phyloP scores from a whole-genome alignment of 1,140 invertebrate species.

The Zaprionus africanus region DNA sequence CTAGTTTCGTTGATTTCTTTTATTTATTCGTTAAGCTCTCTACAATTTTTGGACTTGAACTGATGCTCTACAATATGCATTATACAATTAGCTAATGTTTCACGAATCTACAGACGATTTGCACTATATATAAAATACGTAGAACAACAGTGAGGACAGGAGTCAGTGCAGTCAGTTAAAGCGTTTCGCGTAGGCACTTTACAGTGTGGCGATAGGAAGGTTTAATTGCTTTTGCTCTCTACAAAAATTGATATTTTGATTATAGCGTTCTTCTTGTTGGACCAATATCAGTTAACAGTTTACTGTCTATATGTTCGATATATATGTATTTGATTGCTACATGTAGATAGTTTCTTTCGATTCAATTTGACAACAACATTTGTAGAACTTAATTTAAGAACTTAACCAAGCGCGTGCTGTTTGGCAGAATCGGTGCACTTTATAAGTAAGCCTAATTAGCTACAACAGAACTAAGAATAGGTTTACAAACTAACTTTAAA shows the following conservation, averaged over 20 bases:
- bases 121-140: conserved; percentile 5
- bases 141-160: conserved; percentile 15
- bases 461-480: conserved; percentile 25
- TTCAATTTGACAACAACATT: not conserved
- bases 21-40: conserved; percentile 61
- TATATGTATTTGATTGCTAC: conserved; percentile 13
- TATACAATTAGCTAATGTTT: conserved; percentile 32
- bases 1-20: conserved; percentile 30
- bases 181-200: conserved; percentile 56
- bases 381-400: conserved; percentile 5
- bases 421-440: conserved; percentile 26
- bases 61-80: conserved; percentile 4
- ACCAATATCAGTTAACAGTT: conserved; percentile 35
- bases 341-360: conserved; percentile 6
- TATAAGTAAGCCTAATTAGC: conserved; percentile 25
- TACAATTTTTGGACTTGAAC: conserved; percentile 59
- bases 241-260: conserved; percentile 40
- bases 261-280: conserved; percentile 27
- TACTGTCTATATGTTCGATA: conserved; percentile 10
- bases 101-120: conserved; percentile 34
- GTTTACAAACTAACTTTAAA: conserved; percentile 28
- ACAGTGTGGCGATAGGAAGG: conserved; percentile 43
- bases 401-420: conserved; percentile 26
- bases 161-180: conserved; percentile 31
- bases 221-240: conserved; percentile 19